phyloP scores from a whole-genome alignment of 2,797 vertebrate genomes.

The Scolopax bukidnonensis region DNA sequence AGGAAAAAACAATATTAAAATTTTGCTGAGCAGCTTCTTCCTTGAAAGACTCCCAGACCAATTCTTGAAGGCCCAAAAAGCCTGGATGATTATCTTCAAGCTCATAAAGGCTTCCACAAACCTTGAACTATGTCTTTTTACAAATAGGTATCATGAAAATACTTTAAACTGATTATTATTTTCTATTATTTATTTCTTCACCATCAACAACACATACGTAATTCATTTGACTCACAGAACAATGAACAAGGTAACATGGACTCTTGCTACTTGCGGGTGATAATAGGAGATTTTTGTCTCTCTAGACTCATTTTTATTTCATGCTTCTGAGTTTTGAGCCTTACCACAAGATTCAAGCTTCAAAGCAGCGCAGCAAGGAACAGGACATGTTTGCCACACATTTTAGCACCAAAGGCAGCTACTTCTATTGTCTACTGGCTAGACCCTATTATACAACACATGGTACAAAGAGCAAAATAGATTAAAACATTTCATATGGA shows the following conservation, averaged over 20 bases:
- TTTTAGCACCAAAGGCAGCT: constrained; percentile 22
- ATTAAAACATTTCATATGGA: constrained; percentile 47
- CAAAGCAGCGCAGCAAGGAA: not conserved
- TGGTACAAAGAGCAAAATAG: constrained; percentile 51
- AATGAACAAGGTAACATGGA: not conserved
- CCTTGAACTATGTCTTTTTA: not conserved
- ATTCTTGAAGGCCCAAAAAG: not conserved
- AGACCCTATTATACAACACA: not conserved
- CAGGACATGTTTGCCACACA: not conserved
- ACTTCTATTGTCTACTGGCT: constrained; percentile 12
- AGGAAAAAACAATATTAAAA: not conserved
- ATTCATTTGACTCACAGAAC: not conserved
- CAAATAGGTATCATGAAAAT: not conserved
- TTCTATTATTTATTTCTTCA: not conserved
- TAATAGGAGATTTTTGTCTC: not conserved
- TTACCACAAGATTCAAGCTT: constrained; percentile 8
- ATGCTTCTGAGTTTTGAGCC: constrained; percentile 1
- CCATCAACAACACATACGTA: not conserved
- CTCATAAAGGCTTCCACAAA: not conserved
- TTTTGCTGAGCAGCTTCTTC: not conserved
- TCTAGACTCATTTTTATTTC: constrained; percentile 18
- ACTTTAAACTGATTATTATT: not conserved
- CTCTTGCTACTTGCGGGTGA: not conserved
- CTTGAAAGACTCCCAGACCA: not conserved
- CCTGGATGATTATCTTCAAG: not conserved